Percentiles rank a stretch among this genome's conserved stretches.
Evolutionary conservation across 2,113 vertebrate species (phyloP).

Genomic region (Gymnarchus niloticus): DNA sequence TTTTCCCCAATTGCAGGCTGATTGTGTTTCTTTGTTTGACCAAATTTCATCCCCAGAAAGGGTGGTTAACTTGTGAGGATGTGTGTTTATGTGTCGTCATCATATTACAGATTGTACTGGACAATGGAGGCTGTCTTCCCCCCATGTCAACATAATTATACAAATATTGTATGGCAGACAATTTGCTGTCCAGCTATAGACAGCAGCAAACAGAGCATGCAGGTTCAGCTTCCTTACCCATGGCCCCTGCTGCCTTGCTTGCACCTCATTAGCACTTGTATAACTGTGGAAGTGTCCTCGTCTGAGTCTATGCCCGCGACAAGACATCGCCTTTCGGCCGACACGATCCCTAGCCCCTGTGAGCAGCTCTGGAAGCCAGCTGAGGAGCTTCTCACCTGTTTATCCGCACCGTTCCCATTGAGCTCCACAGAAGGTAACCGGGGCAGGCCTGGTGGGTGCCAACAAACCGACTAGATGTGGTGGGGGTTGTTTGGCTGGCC

Average conservation of each 20-base stretch:
- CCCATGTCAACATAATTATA: neutral
- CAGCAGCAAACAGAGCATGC: neutral
- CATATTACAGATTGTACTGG: neutral
- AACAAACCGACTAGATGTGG: neutral
- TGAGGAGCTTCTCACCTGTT: constrained; percentile 48
- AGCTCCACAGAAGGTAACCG: neutral
- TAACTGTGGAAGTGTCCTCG: neutral
- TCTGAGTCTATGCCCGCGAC: neutral
- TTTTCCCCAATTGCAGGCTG: neutral
- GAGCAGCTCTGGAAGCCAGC: neutral
- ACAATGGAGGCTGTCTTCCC: neutral
- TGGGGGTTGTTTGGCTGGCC: neutral
- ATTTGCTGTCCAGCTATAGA: neutral
- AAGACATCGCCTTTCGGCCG: neutral
- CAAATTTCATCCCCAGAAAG: constrained; percentile 28
- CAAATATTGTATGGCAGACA: neutral
- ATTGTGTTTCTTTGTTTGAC: neutral
- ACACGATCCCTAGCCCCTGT: neutral
- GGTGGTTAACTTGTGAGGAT: constrained; percentile 58
- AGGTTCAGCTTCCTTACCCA: neutral
- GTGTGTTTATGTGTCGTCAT: constrained; percentile 41
- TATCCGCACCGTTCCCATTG: constrained; percentile 59
- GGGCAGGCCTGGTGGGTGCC: neutral
- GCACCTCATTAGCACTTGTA: neutral
- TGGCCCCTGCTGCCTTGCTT: constrained; percentile 44